Conservation (phyloP, 2,797 vertebrate species). For the Pipistrellus kuhlii region DNA sequence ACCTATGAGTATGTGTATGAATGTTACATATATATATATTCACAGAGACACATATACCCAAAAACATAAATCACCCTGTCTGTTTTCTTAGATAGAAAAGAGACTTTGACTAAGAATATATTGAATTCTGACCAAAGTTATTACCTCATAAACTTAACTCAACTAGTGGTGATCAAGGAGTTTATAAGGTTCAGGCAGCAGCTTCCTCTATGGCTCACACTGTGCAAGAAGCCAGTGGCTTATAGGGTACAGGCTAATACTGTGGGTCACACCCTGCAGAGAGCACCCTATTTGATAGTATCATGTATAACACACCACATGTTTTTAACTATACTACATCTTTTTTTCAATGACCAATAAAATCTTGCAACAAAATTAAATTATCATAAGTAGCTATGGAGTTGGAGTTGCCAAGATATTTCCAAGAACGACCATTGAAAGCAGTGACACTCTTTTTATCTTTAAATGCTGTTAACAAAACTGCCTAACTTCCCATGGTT, state of each 20-base stretch:
- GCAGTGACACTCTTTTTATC: neutral
- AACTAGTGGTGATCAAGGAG: neutral
- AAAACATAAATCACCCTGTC: neutral
- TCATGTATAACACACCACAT: neutral
- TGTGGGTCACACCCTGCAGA: neutral
- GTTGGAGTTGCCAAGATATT: neutral
- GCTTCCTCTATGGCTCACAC: neutral
- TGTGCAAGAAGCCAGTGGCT: neutral
- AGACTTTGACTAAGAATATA: neutral
- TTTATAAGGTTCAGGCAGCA: neutral
- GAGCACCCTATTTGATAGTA: neutral
- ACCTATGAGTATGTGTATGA: neutral
- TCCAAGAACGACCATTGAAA: neutral
- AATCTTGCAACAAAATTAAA: neutral
- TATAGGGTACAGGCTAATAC: neutral
- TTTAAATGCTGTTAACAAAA: neutral
- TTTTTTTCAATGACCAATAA: neutral
- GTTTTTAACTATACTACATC: neutral
- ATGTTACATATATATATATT: neutral
- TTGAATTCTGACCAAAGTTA: neutral
- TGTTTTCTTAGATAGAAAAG: neutral
- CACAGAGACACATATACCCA: neutral
- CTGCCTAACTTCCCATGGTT: neutral
- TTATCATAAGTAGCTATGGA: neutral
- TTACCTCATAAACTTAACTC: neutral